These are phyloP conservation scores for Lucinisca nassula DNA, from an alignment of 2,888 invertebrate species.

Conservation along the genomic window DNA sequence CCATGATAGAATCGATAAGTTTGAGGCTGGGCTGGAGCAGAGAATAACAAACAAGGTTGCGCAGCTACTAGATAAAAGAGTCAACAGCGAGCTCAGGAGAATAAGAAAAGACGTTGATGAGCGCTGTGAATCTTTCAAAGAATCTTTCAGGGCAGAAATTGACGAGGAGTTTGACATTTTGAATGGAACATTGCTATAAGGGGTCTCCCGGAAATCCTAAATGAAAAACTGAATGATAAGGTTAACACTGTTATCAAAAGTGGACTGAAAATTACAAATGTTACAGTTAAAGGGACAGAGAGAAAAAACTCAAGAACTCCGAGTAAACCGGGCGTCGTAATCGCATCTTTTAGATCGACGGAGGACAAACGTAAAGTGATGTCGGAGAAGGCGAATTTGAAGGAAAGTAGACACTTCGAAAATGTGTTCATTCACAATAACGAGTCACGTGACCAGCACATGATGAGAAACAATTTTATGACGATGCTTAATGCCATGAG, in stretches of 20 bases:
- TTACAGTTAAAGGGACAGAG: not conserved
- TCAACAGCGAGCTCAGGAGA: conserved; percentile 13
- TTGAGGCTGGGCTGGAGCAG: conserved; percentile 20
- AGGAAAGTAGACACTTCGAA: not conserved
- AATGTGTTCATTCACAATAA: not conserved
- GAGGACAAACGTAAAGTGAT: not conserved
- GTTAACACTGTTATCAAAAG: not conserved
- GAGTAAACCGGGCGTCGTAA: not conserved
- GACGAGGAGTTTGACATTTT: conserved; percentile 1
- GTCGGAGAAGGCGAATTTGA: not conserved
- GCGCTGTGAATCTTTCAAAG: conserved; percentile 5
- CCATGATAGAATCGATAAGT: conserved; percentile 20
- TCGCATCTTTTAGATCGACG: not conserved
- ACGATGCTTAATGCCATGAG: not conserved
- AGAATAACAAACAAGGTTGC: conserved; percentile 17
- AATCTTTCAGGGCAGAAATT: conserved; percentile 19
- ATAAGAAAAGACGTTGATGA: conserved; percentile 14
- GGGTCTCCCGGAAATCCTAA: conserved; percentile 2
- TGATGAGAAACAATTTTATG: not conserved
- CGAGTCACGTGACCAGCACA: not conserved
- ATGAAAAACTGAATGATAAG: not conserved
- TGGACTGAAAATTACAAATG: not conserved
- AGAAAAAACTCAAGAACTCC: not conserved
- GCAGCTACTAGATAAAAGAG: conserved; percentile 27
- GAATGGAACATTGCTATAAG: conserved; percentile 6